These are phyloP conservation scores for Euzophera pinguis DNA, from an alignment of 2,888 invertebrate genomes.

Conservation along the genomic window DNA sequence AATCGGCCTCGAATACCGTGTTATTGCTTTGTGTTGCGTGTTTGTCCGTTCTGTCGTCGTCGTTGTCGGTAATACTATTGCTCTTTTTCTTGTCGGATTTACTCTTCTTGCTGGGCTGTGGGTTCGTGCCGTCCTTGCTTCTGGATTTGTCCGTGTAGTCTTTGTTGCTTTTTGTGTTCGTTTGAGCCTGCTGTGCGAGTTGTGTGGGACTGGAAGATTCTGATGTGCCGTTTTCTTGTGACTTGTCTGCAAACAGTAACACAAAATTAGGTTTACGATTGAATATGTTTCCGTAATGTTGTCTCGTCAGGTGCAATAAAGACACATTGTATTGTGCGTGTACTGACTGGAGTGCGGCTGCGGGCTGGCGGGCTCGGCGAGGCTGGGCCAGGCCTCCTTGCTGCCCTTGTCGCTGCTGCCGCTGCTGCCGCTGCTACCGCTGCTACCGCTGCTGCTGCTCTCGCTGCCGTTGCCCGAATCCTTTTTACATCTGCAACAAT, in stretches of 20 bases:
- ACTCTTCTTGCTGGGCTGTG: conserved; percentile 58
- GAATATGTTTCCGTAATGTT: too few species aligned
- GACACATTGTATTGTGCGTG: too few species aligned
- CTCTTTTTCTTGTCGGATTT: conserved; percentile 76
- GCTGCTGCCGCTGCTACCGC: conserved; percentile 33
- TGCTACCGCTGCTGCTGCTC: conserved; percentile 25
- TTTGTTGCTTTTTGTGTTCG: conserved; percentile 58
- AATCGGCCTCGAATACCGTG: conserved; percentile 60
- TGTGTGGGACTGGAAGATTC: conserved; percentile 72
- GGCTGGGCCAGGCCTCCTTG: conserved; percentile 88
- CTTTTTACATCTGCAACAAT: conserved; percentile 58
- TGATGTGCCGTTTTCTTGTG: conserved; percentile 77
- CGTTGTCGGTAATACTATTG: conserved; percentile 63
- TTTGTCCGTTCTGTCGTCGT: conserved; percentile 38
- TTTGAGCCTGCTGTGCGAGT: conserved; percentile 64
- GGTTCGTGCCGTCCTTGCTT: conserved; percentile 72
- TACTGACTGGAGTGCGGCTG: conserved; percentile 54
- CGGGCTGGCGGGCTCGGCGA: conserved; percentile 50
- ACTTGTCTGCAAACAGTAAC: conserved; percentile 53
- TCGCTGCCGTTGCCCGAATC: conserved; percentile 40
- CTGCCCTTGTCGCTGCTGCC: conserved; percentile 48
- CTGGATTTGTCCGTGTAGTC: conserved; percentile 66
- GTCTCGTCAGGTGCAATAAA: too few species aligned
- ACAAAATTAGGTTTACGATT: too few species aligned
- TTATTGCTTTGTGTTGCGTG: conserved; percentile 23